Evolutionary conservation across 2,113 vertebrate species (phyloP).

Genomic region (Casuarius casuarius): DNA sequence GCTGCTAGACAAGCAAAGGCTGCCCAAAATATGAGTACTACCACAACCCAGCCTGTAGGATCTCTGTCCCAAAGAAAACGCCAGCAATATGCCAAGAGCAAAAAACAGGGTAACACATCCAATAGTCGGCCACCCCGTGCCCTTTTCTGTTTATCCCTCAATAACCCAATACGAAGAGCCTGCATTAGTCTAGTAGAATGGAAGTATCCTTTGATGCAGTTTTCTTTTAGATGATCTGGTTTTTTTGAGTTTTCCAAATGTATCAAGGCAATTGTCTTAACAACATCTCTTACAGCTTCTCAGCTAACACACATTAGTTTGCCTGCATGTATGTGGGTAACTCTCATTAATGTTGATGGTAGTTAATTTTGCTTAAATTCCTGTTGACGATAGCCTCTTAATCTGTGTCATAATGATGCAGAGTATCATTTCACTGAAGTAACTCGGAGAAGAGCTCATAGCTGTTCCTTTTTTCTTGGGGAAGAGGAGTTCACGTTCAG

Average conservation of each 20-base stretch:
- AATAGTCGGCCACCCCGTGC: constrained; percentile 95
- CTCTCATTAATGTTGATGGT: background rate
- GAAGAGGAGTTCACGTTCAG: background rate
- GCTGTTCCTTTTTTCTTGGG: background rate
- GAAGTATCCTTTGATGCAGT: constrained; percentile 93
- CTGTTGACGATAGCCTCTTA: background rate
- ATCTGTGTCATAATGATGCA: background rate
- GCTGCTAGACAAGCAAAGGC: constrained; percentile 96
- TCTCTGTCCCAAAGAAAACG: constrained; percentile 98
- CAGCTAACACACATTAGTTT: background rate
- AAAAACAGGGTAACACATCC: constrained; percentile 95
- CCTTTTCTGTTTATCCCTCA: constrained; percentile 98
- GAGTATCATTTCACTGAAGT: constrained; percentile 17
- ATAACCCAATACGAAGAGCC: constrained; percentile 98
- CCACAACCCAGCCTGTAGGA: constrained; percentile 89
- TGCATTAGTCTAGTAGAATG: constrained; percentile 99
- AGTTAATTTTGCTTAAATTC: background rate
- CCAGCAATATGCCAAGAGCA: constrained; percentile 99
- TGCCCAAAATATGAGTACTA: constrained; percentile 93
- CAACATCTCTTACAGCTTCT: background rate
- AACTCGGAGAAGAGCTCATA: background rate
- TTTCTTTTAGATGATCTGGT: background rate
- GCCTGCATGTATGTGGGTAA: background rate
- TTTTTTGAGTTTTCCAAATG: background rate
- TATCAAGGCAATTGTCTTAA: background rate